Evolutionary conservation across 2,888 invertebrate genomes (phyloP).

Genomic region (Ptychoptera albimana): DNA sequence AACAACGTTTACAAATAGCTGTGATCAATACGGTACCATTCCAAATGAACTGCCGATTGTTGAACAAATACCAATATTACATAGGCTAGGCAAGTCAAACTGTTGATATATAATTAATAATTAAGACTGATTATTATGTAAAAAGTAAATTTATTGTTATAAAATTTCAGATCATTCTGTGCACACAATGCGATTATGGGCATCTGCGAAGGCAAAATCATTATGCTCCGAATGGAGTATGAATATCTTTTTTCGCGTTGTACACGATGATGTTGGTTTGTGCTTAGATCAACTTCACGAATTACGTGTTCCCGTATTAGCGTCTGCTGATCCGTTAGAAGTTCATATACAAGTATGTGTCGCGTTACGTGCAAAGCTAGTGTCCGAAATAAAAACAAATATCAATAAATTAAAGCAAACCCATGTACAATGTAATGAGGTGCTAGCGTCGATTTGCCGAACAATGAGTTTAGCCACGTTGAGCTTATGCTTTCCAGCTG

Average conservation of each 20-base stretch:
- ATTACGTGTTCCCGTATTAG: conserved; percentile 25
- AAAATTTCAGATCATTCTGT: conserved; percentile 59
- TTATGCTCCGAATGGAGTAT: conserved; percentile 61
- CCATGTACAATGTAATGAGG: conserved; percentile 51
- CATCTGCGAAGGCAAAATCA: conserved; percentile 51
- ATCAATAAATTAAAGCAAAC: conserved; percentile 60
- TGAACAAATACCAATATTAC: conserved; percentile 60
- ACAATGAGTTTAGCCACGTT: conserved; percentile 65
- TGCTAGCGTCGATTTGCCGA: conserved; percentile 57
- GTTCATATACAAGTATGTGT: conserved; percentile 68
- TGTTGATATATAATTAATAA: neutral
- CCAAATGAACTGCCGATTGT: conserved; percentile 63
- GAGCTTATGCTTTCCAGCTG: conserved; percentile 63
- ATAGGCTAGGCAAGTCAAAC: conserved; percentile 21
- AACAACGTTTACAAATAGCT: conserved; percentile 56
- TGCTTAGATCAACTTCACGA: conserved; percentile 45
- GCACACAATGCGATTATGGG: conserved; percentile 66
- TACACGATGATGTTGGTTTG: conserved; percentile 45
- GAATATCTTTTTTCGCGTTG: conserved; percentile 52
- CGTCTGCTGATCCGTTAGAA: conserved; percentile 39
- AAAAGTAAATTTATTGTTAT: too few relatives aligned
- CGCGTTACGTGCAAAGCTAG: conserved; percentile 63
- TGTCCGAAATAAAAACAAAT: conserved; percentile 62
- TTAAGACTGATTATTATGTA: neutral
- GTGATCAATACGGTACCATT: conserved; percentile 56